Evolutionary conservation across 2,888 invertebrate genomes (phyloP), one percentile per base, ranked within the genome.

Genomic region (Acronicta aceris): DNA sequence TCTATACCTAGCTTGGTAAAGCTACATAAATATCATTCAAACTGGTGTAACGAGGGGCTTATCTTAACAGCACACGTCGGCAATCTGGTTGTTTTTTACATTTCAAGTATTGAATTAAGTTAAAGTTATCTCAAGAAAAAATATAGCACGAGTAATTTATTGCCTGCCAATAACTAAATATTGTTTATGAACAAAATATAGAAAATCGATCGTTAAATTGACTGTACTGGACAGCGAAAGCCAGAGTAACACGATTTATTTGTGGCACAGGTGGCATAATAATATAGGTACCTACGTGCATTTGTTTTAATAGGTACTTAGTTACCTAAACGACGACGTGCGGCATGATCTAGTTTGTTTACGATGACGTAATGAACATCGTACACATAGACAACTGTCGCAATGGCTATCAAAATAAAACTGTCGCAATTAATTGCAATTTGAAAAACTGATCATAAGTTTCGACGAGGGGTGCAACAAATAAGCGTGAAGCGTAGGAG

Each of bases 281-380:
- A 66, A 45, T 59, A 21, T 21, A 21, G 21, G 21, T 21, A 21
- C 21, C 21, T 21, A 71, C 68, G 72, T 68, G 72, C 45, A 8
- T 42, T 52, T 54, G 46, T 49, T 15, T 42, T 43, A 25, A 72
- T 56, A 36, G 54, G 33, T 58, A 47, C 38, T 61, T 68, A 42
- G 27, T 52, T 36, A 48, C 62, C 58, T 68, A 59, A 65, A 68
- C 41, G 47, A 40, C 30, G 10, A 30, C 47, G 53, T 33, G 47
- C 17, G 45, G 40, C 59, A 53, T 59, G 59, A 54, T 48, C 36
- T 40, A 65, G 30, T 65, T 71, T 25, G 21, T 47, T 65, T 33
- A 46, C 3, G 7, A 65, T 68, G 54, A 54, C 52, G 42, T 67
- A 49, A 71, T 27, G 27, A 21, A 38, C 17, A 43, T 36, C n/a